Evolutionary conservation across 2,888 invertebrate genomes (phyloP).

Genomic region (Eilema depressum): DNA sequence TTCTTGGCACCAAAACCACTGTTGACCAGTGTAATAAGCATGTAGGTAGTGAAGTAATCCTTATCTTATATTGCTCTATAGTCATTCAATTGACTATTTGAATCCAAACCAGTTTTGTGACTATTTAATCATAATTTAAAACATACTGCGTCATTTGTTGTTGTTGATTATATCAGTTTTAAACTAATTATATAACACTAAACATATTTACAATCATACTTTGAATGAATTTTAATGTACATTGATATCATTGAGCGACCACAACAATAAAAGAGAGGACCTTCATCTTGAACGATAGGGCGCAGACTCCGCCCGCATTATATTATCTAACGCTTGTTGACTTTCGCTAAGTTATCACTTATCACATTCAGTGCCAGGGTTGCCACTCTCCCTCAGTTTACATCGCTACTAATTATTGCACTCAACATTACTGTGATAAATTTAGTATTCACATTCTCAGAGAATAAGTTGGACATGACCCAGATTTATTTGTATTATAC

Average conservation of each 20-base stretch:
- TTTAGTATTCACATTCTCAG: constrained; percentile 28
- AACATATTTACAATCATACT: neutral
- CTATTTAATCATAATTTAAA: neutral
- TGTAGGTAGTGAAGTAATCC: neutral
- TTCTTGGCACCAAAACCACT: too few species aligned
- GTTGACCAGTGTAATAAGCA: too few species aligned
- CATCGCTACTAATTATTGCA: neutral
- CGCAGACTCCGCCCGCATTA: constrained; percentile 70
- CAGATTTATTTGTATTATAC: constrained; percentile 5
- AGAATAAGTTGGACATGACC: constrained; percentile 28
- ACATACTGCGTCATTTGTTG: neutral
- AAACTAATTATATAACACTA: neutral
- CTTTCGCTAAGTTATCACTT: constrained; percentile 63
- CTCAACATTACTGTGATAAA: constrained; percentile 9
- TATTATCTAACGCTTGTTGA: constrained; percentile 77
- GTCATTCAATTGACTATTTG: neutral
- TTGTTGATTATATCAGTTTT: neutral
- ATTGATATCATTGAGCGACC: constrained; percentile 45
- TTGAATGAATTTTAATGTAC: neutral
- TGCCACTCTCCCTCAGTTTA: constrained; percentile 25
- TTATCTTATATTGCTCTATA: neutral
- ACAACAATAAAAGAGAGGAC: constrained; percentile 69
- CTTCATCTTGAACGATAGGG: constrained; percentile 86
- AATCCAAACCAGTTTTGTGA: neutral
- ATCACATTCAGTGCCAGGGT: constrained; percentile 34